Evolutionary conservation across 2,888 invertebrate genomes (phyloP), one percentile per base, ranked within the genome.

Genomic region (Steinernema scapterisci): DNA sequence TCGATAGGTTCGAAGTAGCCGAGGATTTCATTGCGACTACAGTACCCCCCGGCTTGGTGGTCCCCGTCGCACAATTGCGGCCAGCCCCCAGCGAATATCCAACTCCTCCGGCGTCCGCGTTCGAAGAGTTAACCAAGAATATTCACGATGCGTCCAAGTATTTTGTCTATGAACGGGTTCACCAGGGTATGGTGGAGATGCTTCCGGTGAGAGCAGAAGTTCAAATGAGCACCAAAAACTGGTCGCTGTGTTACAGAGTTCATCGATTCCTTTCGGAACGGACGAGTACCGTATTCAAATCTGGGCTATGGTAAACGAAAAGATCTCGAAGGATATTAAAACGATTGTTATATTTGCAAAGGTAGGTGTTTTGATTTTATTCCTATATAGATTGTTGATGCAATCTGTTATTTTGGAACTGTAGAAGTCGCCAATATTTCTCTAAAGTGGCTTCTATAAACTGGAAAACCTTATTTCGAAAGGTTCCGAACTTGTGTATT

Each of bases 281-380:
- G 63, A 63, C 2, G 63, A 63, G 16, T 63, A 27, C 19, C 27
- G 63, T 2, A 27, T 63, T 1, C 16, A 16, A 13, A 1, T 63
- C 1, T 63, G 63, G 63, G 16, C 63, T 25, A 13, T 38, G 7
- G 31, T 63, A 1, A 63, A 63, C n/a, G 1, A 5, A 6, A 63
- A 63, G 25, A 63, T 63, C 31, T 31, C 63, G 38, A 31, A 3
- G 31, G 63, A 63, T n/a, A 63, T 63, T 27, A 31, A 25, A 13
- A 27, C 16, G 38, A 27, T 63, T 27, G 63, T 63, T 3, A 27
- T 7, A 63, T 63, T 63, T 16, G 63, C 63, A 63, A 63, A 63
- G 63, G 63, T 63, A 38, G 16, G 31, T 38, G 1, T 25, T 5
- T 31, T 25, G 31, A 13, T 13, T 48, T 48, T 48, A 48, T n/a